Evolutionary conservation across 2,888 invertebrate genomes (phyloP), one percentile per base, ranked within the genome.

Genomic region (Polydrusus cervinus): DNA sequence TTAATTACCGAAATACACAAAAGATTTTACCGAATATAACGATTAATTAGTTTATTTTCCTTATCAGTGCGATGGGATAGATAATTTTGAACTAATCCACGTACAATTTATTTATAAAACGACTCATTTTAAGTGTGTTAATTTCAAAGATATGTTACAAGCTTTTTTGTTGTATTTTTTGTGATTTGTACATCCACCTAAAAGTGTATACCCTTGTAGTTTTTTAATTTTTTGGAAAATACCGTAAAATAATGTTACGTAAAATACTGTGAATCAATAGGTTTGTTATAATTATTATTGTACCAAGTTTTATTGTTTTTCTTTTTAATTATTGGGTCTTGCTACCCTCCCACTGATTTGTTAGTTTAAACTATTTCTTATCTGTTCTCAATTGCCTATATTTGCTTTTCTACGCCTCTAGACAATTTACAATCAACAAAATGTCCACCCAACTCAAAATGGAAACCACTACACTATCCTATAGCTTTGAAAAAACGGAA

Each of bases 401-500:
- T 34, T 34, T 34, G 34, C 34, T 47, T 57, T 57, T 34, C n/a
- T 34, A 14, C 0, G 10, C 3, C 3, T 51, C 10, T 20, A 51
- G 51, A 13, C 7, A 53, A 0, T 34, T 34, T 34, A 10, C 3
- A 34, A 34, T 1, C 8, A 34, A 34, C 34, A 34, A 34, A 34
- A 34, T 34, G 34, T 34, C 34, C 1, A 34, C 34, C 10, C 9
- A 34, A 3, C 34, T 34, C 30, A 49, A 66, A 53, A 53, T 72
- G 77, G 80, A 80, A 47, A 68, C 79, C 10, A 78, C 77, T 16
- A 73, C 80, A 43, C 45, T 68, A 40, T 74, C 68, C n/a, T 78
- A 71, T 60, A 68, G 49, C 43, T 78, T 80, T 25, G 80, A 82
- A 67, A 79, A 80, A 47, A 77, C 83, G 1, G 82, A 84, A 70